A percentile compares a stretch with the other conserved stretches of the same genome.
Evolutionary conservation across 2,797 vertebrate genomes (phyloP).

Genomic region (Petrocephalus sullivani): DNA sequence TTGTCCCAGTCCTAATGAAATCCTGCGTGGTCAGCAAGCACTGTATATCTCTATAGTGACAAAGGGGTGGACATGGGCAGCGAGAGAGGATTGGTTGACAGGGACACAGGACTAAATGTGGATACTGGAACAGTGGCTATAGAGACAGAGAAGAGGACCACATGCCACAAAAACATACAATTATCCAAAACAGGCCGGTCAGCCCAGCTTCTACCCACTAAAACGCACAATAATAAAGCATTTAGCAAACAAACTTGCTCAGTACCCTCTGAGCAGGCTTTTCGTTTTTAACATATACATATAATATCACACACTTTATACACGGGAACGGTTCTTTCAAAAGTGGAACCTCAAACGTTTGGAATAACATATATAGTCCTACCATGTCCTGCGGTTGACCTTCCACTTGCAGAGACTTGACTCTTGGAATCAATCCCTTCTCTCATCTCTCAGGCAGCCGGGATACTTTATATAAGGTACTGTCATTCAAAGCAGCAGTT

Average conservation of each 20-base stretch:
- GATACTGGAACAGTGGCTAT: conserved; percentile 63
- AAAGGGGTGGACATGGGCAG: conserved; percentile 38
- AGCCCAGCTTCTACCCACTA: conserved; percentile 63
- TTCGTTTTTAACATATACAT: not conserved
- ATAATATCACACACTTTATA: not conserved
- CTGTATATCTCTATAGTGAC: not conserved
- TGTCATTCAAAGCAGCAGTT: conserved; percentile 13
- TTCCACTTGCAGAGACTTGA: conserved; percentile 11
- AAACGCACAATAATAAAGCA: conserved; percentile 54
- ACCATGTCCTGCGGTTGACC: conserved; percentile 1
- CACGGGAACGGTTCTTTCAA: not conserved
- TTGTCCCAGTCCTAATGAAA: not conserved
- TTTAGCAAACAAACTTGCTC: conserved; percentile 39
- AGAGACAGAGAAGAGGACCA: conserved; percentile 71
- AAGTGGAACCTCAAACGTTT: not conserved
- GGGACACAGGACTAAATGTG: conserved; percentile 67
- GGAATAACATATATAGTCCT: not conserved
- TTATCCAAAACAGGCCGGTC: conserved; percentile 74
- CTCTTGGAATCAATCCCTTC: not conserved
- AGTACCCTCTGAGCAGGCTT: conserved; percentile 33
- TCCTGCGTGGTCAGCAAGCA: not conserved
- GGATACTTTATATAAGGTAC: conserved; percentile 8
- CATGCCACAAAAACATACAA: conserved; percentile 68
- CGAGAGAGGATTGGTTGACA: conserved; percentile 55
- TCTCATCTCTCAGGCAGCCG: not conserved